Conservation (phyloP, 2,888 invertebrate species). For the Leptinotarsa tumamoca region DNA sequence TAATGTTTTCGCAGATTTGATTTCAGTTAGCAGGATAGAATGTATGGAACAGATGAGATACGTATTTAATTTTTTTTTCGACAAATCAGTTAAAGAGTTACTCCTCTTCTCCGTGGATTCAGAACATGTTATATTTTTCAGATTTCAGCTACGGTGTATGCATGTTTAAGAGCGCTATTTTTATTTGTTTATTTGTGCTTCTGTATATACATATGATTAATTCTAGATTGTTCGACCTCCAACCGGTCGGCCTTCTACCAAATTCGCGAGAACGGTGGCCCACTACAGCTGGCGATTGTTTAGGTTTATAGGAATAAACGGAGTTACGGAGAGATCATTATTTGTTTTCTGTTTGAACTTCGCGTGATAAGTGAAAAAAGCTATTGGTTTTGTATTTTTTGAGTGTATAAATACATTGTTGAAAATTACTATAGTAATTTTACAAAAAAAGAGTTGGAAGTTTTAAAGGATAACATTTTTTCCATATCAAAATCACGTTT, state of each 20-base stretch:
- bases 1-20: conserved; percentile 12
- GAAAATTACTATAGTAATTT: too few relatives aligned
- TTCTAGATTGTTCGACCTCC: conserved; percentile 27
- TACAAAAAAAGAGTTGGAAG: too few relatives aligned
- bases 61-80: too few relatives aligned
- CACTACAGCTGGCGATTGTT: conserved; percentile 25
- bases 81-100: too few relatives aligned
- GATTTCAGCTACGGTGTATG: not conserved
- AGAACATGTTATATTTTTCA: not conserved
- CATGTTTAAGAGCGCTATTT: not conserved
- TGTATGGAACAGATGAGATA: too few relatives aligned
- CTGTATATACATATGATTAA: not conserved
- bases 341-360: not conserved
- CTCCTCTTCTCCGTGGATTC: not conserved
- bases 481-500: too few relatives aligned
- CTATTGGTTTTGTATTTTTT: too few relatives aligned
- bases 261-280: conserved; percentile 1
- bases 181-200: not conserved
- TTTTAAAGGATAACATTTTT: too few relatives aligned
- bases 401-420: too few relatives aligned
- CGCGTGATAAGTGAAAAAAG: too few relatives aligned
- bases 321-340: not conserved
- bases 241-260: conserved; percentile 15
- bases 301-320: not conserved
- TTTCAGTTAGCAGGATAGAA: too few relatives aligned